Evolutionary conservation across 2,888 invertebrate genomes (phyloP).

Genomic region (Helicoverpa assulta): DNA sequence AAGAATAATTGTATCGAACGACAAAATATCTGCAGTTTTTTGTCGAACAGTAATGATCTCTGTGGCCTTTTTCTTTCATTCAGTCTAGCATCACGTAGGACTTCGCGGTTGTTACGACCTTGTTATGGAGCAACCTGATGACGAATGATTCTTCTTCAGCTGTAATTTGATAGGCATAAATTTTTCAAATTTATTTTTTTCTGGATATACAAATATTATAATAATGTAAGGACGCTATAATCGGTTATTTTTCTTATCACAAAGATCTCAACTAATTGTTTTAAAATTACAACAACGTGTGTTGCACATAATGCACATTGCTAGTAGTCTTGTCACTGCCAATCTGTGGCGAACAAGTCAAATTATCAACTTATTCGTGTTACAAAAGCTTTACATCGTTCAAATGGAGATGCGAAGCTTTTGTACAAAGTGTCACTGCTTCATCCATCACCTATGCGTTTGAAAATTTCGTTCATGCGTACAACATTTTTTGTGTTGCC

Average conservation of each 20-base stretch:
- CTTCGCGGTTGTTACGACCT: slow-evolving; percentile 42
- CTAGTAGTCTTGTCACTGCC: neutral
- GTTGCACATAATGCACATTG: too few species aligned
- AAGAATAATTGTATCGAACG: slow-evolving; percentile 32
- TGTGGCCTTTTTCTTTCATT: slow-evolving; percentile 51
- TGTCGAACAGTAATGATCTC: slow-evolving; percentile 45
- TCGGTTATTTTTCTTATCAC: too few species aligned
- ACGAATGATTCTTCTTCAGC: slow-evolving; percentile 24
- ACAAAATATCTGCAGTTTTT: slow-evolving; percentile 49
- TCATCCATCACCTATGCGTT: slow-evolving; percentile 27
- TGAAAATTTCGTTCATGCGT: slow-evolving; percentile 38
- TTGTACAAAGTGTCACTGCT: neutral
- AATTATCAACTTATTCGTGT: neutral
- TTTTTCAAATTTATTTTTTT: too few species aligned
- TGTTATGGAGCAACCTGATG: slow-evolving; percentile 29
- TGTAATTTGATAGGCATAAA: neutral
- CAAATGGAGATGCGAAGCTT: neutral
- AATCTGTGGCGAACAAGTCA: neutral
- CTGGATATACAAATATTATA: too few species aligned
- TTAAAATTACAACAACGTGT: too few species aligned
- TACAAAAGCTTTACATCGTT: neutral
- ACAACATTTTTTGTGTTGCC: slow-evolving; percentile 36
- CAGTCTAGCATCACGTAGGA: slow-evolving; percentile 51
- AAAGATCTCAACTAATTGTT: too few species aligned
- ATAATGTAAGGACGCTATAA: too few species aligned